Conservation (phyloP, 2,888 invertebrate genomes). For the Copidosoma aretas region DNA sequence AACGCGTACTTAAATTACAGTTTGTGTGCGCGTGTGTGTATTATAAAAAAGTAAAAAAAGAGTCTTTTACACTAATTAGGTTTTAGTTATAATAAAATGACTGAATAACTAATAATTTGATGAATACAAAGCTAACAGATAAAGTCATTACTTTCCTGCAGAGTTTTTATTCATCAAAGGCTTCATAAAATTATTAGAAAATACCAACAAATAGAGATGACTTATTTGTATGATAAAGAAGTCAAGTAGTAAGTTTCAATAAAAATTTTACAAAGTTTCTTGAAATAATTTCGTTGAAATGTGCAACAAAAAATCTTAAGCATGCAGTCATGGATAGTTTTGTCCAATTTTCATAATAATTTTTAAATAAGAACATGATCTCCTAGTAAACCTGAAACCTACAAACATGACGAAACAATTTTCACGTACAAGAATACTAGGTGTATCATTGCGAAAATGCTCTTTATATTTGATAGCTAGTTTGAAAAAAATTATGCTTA, state of each 20-base stretch:
- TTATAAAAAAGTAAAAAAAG: slow-evolving; percentile 24
- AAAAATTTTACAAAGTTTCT: slow-evolving; percentile 18
- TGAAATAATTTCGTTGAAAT: slow-evolving; percentile 6
- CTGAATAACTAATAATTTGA: slow-evolving; percentile 16
- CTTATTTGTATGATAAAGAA: slow-evolving; percentile 16
- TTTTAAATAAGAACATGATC: slow-evolving; percentile 18
- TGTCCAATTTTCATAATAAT: slow-evolving; percentile 18
- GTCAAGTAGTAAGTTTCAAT: slow-evolving; percentile 12
- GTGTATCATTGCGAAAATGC: slow-evolving; percentile 22
- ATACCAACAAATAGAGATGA: slow-evolving; percentile 26
- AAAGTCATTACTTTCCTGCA: slow-evolving; percentile 7
- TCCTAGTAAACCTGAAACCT: slow-evolving; percentile 15
- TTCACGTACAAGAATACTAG: slow-evolving; percentile 25
- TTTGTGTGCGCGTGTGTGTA: slow-evolving; percentile 5
- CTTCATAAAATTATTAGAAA: slow-evolving; percentile 26
- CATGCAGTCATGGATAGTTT: slow-evolving; percentile 9
- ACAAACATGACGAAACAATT: slow-evolving; percentile 14
- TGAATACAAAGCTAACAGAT: slow-evolving; percentile 21
- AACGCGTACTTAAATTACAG: slow-evolving; percentile 25
- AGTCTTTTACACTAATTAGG: slow-evolving; percentile 13
- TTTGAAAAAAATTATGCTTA: neutral
- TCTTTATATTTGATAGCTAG: slow-evolving; percentile 15
- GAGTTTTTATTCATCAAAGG: slow-evolving; percentile 14
- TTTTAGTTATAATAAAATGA: slow-evolving; percentile 19
- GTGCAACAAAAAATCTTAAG: slow-evolving; percentile 20